Evolutionary conservation across 2,797 vertebrate genomes (phyloP).

Genomic region (Dallia pectoralis): DNA sequence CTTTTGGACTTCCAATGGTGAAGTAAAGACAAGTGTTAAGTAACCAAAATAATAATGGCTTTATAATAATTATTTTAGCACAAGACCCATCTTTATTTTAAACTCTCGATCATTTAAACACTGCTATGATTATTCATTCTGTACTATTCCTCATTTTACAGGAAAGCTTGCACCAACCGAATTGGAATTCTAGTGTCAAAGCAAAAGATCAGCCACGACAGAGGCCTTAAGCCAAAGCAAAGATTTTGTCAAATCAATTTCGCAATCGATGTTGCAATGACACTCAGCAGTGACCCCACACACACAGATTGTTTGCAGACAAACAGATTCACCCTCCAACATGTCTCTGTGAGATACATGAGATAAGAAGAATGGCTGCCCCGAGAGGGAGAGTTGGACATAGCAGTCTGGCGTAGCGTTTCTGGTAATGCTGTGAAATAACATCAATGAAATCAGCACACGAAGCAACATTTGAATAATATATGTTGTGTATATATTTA

Average conservation of each 20-base stretch:
- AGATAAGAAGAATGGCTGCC: neutral
- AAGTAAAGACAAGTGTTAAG: too few species aligned
- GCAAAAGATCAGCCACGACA: neutral
- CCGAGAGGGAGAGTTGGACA: neutral
- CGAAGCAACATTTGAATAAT: neutral
- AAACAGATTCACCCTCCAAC: neutral
- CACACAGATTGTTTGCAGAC: neutral
- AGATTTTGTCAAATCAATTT: neutral
- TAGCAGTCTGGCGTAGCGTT: neutral
- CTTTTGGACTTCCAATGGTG: too few species aligned
- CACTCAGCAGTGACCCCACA: too few species aligned
- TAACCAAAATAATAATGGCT: too few species aligned
- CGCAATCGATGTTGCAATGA: neutral
- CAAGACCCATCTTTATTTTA: neutral
- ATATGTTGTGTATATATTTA: neutral
- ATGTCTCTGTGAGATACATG: neutral
- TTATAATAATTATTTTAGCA: too few species aligned
- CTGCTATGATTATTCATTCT: too few species aligned
- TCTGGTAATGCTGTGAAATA: neutral
- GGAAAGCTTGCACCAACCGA: too few species aligned
- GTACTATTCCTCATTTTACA: too few species aligned
- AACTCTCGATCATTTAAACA: neutral
- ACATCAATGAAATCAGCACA: neutral
- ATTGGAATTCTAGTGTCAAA: neutral
- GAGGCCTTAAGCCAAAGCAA: neutral